Conservation (phyloP, 2,888 invertebrate genomes). For the Melieria picta region DNA sequence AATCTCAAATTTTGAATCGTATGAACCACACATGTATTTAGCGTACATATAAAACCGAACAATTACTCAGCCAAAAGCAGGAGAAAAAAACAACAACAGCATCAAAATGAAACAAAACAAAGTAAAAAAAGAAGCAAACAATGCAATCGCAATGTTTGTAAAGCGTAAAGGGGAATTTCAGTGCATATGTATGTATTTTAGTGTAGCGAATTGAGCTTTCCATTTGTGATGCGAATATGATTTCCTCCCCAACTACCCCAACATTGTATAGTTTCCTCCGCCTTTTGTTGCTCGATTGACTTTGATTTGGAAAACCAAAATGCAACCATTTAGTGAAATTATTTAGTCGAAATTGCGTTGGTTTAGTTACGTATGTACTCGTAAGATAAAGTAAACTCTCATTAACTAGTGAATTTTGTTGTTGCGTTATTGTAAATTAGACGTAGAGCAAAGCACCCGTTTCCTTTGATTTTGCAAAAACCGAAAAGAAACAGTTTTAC, state of each 20-base stretch:
- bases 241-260: too few relatives aligned
- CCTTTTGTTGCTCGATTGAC: neutral
- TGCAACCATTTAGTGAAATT: conserved; percentile 32
- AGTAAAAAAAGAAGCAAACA: too few relatives aligned
- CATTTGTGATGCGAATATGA: neutral
- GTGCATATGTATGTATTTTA: neutral
- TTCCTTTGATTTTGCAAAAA: conserved; percentile 1
- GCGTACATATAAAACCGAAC: neutral
- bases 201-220: conserved; percentile 2
- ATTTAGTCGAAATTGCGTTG: conserved; percentile 33
- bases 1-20: conserved; percentile 7
- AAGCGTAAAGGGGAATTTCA: too few relatives aligned
- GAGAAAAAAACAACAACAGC: neutral
- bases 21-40: neutral
- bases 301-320: neutral
- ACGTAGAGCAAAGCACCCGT: conserved; percentile 4
- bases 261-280: too few relatives aligned
- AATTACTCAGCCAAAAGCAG: neutral
- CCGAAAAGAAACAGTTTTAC: too few relatives aligned
- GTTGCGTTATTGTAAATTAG: conserved; percentile 47
- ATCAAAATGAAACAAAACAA: neutral
- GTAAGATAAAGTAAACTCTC: neutral
- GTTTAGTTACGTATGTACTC: neutral
- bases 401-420: conserved; percentile 41
- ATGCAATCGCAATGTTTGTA: too few relatives aligned